Conservation (phyloP, 2,888 invertebrate species). For the Heteromyza rotundicornis region DNA sequence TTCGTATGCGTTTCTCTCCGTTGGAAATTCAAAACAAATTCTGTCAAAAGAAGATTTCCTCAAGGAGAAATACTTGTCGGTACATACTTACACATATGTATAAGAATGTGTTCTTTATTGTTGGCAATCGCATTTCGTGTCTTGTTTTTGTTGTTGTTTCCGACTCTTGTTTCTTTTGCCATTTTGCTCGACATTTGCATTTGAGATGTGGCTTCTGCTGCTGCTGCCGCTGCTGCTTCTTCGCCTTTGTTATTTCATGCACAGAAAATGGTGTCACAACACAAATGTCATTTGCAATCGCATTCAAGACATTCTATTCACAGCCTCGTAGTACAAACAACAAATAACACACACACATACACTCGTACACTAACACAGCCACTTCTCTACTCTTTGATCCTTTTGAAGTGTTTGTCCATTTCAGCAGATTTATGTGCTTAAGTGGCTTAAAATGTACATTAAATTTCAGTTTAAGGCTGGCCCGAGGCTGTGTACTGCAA, state of each 20-base stretch:
- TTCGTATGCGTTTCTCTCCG: no score
- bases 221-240: neutral
- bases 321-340: neutral
- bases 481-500: no score
- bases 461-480: no score
- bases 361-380: neutral
- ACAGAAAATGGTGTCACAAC: slow-evolving; percentile 13
- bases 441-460: neutral
- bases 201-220: slow-evolving; percentile 22
- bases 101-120: no score
- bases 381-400: neutral
- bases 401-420: neutral
- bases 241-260: neutral
- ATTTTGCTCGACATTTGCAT: slow-evolving; percentile 46
- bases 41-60: slow-evolving; percentile 30
- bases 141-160: slow-evolving; percentile 22
- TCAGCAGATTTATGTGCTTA: slow-evolving; percentile 1
- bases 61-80: neutral
- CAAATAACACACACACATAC: neutral
- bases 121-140: no score
- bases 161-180: slow-evolving; percentile 17
- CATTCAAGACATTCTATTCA: slow-evolving; percentile 16
- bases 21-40: slow-evolving; percentile 21
- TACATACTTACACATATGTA: no score
- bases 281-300: slow-evolving; percentile 22